These are phyloP conservation scores for Mus minutoides DNA, from an alignment of 2,797 vertebrate species.

Conservation along the genomic window DNA sequence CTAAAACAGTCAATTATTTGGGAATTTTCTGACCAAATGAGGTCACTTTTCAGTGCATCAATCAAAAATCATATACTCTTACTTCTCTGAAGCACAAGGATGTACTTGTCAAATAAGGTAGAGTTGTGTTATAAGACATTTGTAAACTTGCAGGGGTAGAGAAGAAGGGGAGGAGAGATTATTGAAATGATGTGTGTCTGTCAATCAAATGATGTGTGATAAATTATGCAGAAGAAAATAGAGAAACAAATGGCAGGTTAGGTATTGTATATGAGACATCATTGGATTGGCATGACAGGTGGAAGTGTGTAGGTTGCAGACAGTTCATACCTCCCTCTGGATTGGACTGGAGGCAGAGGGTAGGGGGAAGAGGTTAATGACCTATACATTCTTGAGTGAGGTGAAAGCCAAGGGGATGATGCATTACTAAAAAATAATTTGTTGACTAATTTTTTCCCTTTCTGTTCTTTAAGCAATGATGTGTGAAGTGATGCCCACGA, in stretches of 20 bases:
- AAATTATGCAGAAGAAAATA: background rate
- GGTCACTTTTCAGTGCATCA: slow-evolving; percentile 1
- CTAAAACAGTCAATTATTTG: slow-evolving; percentile 6
- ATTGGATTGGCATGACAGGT: background rate
- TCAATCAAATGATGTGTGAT: slow-evolving; percentile 6
- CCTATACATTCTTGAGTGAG: background rate
- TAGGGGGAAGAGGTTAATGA: background rate
- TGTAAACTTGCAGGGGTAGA: background rate
- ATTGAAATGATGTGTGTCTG: background rate
- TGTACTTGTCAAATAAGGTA: background rate
- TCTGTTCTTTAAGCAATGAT: slow-evolving; percentile 90
- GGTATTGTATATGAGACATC: background rate
- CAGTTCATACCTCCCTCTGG: background rate
- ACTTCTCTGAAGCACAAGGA: background rate
- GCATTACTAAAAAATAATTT: slow-evolving; percentile 14
- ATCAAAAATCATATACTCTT: slow-evolving; percentile 30
- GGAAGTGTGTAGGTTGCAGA: background rate
- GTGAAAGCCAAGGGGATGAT: background rate
- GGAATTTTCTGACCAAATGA: slow-evolving; percentile 23
- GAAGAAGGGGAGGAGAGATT: background rate
- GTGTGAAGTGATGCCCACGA: slow-evolving; percentile 97
- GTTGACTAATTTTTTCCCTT: slow-evolving; percentile 64
- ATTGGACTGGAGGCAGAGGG: background rate
- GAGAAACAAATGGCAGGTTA: background rate
- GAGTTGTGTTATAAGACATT: background rate